phyloP scores from a whole-genome alignment of 2,888 invertebrate genomes.

The Hecatera dysodea region DNA sequence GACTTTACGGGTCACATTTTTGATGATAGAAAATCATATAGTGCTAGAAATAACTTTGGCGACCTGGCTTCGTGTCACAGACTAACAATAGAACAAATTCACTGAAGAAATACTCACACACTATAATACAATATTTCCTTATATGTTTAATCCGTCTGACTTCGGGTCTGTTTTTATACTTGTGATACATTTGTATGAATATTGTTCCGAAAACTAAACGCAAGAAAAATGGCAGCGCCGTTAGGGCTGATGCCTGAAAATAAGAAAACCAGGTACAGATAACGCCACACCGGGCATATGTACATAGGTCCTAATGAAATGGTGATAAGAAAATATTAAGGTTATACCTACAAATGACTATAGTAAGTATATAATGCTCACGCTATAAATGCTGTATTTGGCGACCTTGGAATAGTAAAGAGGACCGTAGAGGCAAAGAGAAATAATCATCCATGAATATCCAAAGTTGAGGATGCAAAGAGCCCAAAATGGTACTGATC shows the following conservation, averaged over 20 bases:
- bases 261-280: conserved; percentile 1
- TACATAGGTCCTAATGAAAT: background rate
- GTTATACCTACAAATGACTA: background rate
- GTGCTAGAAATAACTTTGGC: background rate
- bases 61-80: background rate
- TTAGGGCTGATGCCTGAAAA: conserved; percentile 83
- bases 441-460: conserved; percentile 87
- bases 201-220: conserved; percentile 84
- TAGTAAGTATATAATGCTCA: conserved; percentile 67
- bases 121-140: conserved; percentile 83
- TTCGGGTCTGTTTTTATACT: conserved; percentile 79
- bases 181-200: conserved; percentile 82
- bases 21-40: background rate
- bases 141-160: conserved; percentile 76
- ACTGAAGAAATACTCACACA: conserved; percentile 80
- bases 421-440: conserved; percentile 84
- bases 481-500: conserved; percentile 84
- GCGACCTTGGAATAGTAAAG: conserved; percentile 81
- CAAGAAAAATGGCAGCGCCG: conserved; percentile 85
- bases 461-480: conserved; percentile 85
- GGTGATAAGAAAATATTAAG: background rate
- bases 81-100: background rate
- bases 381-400: conserved; percentile 80
- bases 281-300: background rate
- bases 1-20: background rate